Base-by-base conservation (phyloP, 2,113 vertebrate genomes). In the Mormyrus iriodes region DNA sequence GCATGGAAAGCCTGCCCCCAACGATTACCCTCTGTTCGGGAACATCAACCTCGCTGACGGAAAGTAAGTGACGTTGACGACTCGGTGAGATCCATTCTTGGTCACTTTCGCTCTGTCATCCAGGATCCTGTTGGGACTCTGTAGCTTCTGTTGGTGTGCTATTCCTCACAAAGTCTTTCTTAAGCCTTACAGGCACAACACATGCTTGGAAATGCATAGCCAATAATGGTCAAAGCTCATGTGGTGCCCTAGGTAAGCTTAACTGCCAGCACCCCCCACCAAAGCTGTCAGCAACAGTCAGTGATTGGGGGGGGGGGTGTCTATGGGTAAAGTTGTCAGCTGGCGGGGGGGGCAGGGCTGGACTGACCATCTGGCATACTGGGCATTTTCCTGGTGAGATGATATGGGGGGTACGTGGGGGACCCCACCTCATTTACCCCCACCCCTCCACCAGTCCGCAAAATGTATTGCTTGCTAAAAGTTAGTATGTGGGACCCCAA, bases 11-110 rank as follows among this genome's bases (percentile, higher is more conserved):
- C 98, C 98, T 17, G 91, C 96, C 49, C 97, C 97, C 0, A 98
- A 99, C 95, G 96, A 98, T 58, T 99, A 99, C 92, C 98, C 98
- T 3, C 94, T 98, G 91, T 99, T 99, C 93, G 96, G 97, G 92
- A 96, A 97, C 48, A 94, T 99, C 93, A 99, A 98, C 93, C 95
- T 99, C 0, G 97, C 97, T 44, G 98, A 99, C 90, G 98, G 98
- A 79, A 99, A 98, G 98, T 99, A 96, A 98, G 98, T 96, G 88
- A 92, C n/a, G n/a, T n/a, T 7, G 79, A 49, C 52, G 79, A 21
- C 19, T 12, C 19, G 3, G 7, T 0, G 0, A 12, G 27, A n/a
- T 51, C 3, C 31, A 27, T 15, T 4, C 10, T 15, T n/a, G 8
- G 7, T 65, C 24, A 88, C 31, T 12, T 42, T 69, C 35, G 24